Evolutionary conservation across 2,888 invertebrate genomes (phyloP).

Genomic region (Julus scanicus): DNA sequence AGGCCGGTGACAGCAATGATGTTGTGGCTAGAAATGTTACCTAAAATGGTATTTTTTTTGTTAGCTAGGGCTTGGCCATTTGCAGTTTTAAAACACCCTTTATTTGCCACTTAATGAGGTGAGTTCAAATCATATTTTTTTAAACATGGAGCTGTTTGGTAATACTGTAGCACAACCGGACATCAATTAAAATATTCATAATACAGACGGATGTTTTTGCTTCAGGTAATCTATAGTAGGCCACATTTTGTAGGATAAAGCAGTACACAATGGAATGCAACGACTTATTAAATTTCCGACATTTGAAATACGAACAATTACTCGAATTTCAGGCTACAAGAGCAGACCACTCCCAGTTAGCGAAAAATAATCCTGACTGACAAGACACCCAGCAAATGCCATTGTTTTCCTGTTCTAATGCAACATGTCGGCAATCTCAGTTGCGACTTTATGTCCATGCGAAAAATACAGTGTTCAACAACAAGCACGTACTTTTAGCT

Average conservation of each 20-base stretch:
- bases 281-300: not conserved
- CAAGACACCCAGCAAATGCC: slow-evolving; percentile 26
- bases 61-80: too few relatives aligned
- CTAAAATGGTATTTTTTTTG: too few relatives aligned
- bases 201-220: too few relatives aligned
- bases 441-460: slow-evolving; percentile 19
- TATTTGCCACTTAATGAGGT: too few relatives aligned
- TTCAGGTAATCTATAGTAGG: not conserved
- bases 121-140: too few relatives aligned
- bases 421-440: slow-evolving; percentile 42
- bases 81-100: too few relatives aligned
- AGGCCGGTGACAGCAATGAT: too few relatives aligned
- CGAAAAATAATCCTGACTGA: not conserved
- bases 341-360: slow-evolving; percentile 1
- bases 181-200: not conserved
- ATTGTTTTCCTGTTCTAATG: slow-evolving; percentile 26
- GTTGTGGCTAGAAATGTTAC: too few relatives aligned
- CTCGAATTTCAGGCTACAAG: not conserved
- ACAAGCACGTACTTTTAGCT: not conserved
- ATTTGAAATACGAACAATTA: not conserved
- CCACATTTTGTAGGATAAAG: not conserved
- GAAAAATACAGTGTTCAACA: not conserved
- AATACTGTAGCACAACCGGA: not conserved
- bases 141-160: too few relatives aligned
- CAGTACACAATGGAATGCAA: not conserved